A percentile compares a stretch with the other conserved stretches of the same genome.
These are phyloP conservation scores for Aphidius gifuensis DNA, from an alignment of 1,140 invertebrate species.

Conservation along the genomic window DNA sequence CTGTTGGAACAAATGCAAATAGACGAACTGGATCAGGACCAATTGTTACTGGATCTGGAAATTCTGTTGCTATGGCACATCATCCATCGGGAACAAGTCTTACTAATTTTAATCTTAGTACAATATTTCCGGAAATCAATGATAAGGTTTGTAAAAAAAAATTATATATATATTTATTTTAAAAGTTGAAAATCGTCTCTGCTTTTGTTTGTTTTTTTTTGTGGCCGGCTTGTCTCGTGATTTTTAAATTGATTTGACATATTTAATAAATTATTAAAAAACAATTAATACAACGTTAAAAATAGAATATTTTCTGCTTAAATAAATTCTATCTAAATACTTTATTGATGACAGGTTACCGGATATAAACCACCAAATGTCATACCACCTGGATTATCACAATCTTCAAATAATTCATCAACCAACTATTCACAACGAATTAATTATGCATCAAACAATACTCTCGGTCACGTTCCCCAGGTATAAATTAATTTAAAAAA, in stretches of 20 bases:
- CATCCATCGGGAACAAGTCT: constrained; percentile 58
- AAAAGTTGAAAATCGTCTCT: not conserved
- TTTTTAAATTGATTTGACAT: no score
- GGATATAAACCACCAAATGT: constrained; percentile 49
- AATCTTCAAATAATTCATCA: constrained; percentile 43
- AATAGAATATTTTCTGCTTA: no score
- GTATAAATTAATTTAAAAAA: constrained; percentile 19
- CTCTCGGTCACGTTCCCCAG: constrained; percentile 47
- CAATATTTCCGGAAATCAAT: constrained; percentile 69
- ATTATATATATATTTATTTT: constrained; percentile 1
- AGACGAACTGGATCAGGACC: constrained; percentile 15
- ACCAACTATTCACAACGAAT: constrained; percentile 44
- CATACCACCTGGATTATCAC: constrained; percentile 42
- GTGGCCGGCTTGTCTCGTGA: not conserved
- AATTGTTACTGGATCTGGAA: constrained; percentile 32
- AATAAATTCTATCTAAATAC: no score
- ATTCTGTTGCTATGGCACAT: constrained; percentile 44
- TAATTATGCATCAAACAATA: constrained; percentile 43
- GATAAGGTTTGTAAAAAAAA: constrained; percentile 55
- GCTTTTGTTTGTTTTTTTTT: not conserved
- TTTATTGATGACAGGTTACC: constrained; percentile 34
- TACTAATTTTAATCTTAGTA: constrained; percentile 67
- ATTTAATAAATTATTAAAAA: no score
- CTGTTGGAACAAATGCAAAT: constrained; percentile 36
- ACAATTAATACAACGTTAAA: no score